Evolutionary conservation across 2,888 invertebrate genomes (phyloP).

Genomic region (Epistrophe eligans): DNA sequence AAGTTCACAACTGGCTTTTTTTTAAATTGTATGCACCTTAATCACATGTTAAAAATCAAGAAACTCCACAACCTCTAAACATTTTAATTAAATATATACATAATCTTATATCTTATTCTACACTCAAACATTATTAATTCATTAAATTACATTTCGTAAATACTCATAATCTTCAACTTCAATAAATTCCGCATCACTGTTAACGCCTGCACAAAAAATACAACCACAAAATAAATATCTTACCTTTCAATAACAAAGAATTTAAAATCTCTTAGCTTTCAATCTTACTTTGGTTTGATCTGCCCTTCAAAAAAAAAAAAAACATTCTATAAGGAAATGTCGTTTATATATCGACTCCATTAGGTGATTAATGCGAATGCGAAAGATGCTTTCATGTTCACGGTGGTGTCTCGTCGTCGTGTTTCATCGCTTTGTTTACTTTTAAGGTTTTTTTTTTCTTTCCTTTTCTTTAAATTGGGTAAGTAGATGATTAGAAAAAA

Average conservation of each 20-base stretch:
- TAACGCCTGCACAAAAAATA: neutral
- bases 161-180: no score
- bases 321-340: constrained; percentile 17
- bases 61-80: no score
- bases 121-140: neutral
- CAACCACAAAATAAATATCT: neutral
- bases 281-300: constrained; percentile 33
- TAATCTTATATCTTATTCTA: no score
- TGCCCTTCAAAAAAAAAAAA: constrained; percentile 34
- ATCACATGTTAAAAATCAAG: no score
- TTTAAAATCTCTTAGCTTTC: constrained; percentile 15
- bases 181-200: neutral
- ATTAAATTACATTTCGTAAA: neutral
- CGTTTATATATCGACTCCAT: constrained; percentile 60
- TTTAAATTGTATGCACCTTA: no score
- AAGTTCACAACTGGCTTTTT: no score
- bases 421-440: constrained; percentile 46
- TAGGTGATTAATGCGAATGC: constrained; percentile 72
- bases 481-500: neutral
- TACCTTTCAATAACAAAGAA: neutral
- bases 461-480: neutral
- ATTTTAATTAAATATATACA: neutral
- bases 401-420: no score
- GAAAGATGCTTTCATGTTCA: constrained; percentile 49
- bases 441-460: constrained; percentile 1